Conservation (phyloP, 2,888 invertebrate species). For the Amiota mariae region DNA sequence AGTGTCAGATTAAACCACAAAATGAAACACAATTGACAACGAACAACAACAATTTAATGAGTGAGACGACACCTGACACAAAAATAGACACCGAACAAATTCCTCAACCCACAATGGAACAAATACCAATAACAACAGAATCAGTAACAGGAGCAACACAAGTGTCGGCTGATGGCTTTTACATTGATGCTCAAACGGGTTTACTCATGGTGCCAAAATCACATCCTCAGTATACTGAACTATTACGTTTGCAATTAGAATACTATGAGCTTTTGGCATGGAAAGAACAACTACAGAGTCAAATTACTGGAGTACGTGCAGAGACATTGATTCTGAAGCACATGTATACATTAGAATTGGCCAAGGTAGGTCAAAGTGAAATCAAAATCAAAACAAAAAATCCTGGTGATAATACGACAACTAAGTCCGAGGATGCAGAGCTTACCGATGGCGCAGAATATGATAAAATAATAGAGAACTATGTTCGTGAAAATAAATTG, state of each 20-base stretch:
- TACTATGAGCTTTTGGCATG: conserved; percentile 80
- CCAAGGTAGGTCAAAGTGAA: conserved; percentile 27
- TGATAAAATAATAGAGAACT: conserved; percentile 75
- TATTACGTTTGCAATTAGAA: conserved; percentile 79
- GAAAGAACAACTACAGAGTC: conserved; percentile 80
- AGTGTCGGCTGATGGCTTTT: conserved; percentile 49
- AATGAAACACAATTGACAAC: neutral
- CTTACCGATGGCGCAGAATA: conserved; percentile 66
- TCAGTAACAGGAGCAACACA: conserved; percentile 19
- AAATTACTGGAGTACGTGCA: conserved; percentile 82
- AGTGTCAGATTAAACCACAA: neutral
- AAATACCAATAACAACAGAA: conserved; percentile 7
- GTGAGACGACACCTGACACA: neutral
- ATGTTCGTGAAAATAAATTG: conserved; percentile 79
- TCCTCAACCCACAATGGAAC: neutral
- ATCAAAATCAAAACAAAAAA: too few species aligned
- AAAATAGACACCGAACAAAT: neutral
- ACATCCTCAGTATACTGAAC: conserved; percentile 75
- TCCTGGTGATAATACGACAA: neutral
- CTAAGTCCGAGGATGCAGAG: conserved; percentile 26
- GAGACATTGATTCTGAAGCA: conserved; percentile 81
- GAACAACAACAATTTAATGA: conserved; percentile 48
- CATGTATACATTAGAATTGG: conserved; percentile 66
- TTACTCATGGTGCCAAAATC: conserved; percentile 75
- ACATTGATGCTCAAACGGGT: conserved; percentile 60